These are phyloP conservation scores for Rutilus rutilus DNA, from an alignment of 2,113 vertebrate species.

Conservation along the genomic window DNA sequence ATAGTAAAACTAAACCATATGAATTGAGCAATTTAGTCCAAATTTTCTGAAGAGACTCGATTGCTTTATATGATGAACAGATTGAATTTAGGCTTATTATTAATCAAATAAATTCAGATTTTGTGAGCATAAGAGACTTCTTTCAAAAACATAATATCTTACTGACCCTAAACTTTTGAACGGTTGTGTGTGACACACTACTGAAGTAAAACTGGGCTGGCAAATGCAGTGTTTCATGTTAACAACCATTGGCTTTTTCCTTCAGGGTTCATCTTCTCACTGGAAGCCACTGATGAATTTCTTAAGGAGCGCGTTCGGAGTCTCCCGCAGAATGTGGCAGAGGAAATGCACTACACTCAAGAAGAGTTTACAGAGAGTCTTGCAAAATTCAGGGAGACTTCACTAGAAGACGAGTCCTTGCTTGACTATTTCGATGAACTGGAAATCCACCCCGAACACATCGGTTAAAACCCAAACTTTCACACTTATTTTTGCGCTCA, in stretches of 20 bases:
- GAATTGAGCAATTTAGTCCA: too few relatives aligned
- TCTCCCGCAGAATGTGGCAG: conserved; percentile 79
- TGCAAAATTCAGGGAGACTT: conserved; percentile 76
- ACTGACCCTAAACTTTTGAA: not conserved
- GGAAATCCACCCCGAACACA: conserved; percentile 86
- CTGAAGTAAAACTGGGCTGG: not conserved
- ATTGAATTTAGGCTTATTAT: not conserved
- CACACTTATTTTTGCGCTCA: not conserved
- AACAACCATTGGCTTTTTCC: conserved; percentile 34
- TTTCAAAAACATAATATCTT: not conserved
- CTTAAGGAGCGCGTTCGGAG: conserved; percentile 82
- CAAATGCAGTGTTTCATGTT: not conserved
- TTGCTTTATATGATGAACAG: too few relatives aligned
- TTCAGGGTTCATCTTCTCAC: conserved; percentile 83
- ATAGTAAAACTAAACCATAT: too few relatives aligned
- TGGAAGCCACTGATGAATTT: conserved; percentile 86
- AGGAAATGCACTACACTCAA: conserved; percentile 79
- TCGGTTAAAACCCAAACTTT: conserved; percentile 76
- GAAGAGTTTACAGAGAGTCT: conserved; percentile 78
- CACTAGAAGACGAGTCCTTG: conserved; percentile 78
- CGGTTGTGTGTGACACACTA: not conserved
- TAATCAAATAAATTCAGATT: not conserved
- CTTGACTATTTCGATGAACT: conserved; percentile 93
- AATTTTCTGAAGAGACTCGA: too few relatives aligned
- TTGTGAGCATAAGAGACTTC: not conserved